phyloP scores from a whole-genome alignment of 2,888 invertebrate genomes.

The Omphaloscelis lunosa region DNA sequence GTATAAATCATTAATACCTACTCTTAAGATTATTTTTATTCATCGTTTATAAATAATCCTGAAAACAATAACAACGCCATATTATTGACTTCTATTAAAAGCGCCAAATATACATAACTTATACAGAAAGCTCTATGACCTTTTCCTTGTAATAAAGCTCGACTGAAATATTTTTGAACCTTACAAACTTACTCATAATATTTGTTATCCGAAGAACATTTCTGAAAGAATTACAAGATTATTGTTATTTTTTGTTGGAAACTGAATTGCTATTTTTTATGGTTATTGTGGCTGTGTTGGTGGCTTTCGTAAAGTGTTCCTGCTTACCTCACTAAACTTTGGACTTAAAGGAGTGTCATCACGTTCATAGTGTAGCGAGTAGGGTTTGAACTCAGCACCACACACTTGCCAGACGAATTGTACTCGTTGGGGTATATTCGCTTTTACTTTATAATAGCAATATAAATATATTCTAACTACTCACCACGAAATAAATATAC shows the following conservation, averaged over 20 bases:
- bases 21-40: background rate
- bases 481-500: background rate
- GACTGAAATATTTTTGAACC: background rate
- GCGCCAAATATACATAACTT: background rate
- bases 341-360: background rate
- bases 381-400: background rate
- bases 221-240: background rate
- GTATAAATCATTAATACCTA: background rate
- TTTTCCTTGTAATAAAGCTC: background rate
- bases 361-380: background rate
- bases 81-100: background rate
- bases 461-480: background rate
- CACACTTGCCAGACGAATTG: background rate
- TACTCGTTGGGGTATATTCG: background rate
- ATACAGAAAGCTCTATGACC: background rate
- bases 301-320: background rate
- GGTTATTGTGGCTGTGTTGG: background rate
- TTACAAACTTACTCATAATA: background rate
- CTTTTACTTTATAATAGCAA: background rate
- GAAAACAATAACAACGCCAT: too few relatives aligned
- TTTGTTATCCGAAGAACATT: conserved; percentile 1
- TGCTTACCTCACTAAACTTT: background rate
- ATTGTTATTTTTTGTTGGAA: background rate
- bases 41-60: background rate
- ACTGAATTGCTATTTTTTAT: background rate